Evolutionary conservation across 2,888 invertebrate species (phyloP).

Genomic region (Drosophila mercatorum): DNA sequence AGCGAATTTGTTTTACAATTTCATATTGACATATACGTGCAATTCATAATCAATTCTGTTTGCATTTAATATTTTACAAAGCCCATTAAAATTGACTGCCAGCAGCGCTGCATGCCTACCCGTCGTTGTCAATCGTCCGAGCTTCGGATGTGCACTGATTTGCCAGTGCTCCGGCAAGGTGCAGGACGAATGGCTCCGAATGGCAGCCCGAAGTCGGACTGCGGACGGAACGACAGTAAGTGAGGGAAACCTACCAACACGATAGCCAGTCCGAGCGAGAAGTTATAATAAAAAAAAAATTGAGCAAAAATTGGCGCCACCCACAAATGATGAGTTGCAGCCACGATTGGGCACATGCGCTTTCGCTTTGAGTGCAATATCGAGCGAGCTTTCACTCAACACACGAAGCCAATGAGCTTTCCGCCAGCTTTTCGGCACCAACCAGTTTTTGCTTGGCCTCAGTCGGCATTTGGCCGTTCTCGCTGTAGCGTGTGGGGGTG

Average conservation of each 20-base stretch:
- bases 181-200: slow-evolving; percentile 19
- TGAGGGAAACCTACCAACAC: slow-evolving; percentile 24
- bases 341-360: slow-evolving; percentile 53
- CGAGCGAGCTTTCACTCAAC: slow-evolving; percentile 40
- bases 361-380: slow-evolving; percentile 20
- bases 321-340: slow-evolving; percentile 59
- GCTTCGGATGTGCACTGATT: slow-evolving; percentile 33
- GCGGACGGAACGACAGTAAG: slow-evolving; percentile 5
- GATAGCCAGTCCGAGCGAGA: slow-evolving; percentile 42
- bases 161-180: slow-evolving; percentile 16
- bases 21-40: background rate
- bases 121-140: slow-evolving; percentile 6
- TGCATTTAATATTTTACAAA: background rate
- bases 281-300: slow-evolving; percentile 36
- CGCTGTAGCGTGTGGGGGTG: background rate
- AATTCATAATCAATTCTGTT: background rate
- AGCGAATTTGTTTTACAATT: background rate
- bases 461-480: slow-evolving; percentile 17
- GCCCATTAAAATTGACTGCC: background rate
- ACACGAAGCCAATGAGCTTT: slow-evolving; percentile 31
- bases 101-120: too few relatives aligned
- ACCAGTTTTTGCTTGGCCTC: slow-evolving; percentile 1
- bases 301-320: slow-evolving; percentile 67
- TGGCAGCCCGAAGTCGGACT: slow-evolving; percentile 18
- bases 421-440: slow-evolving; percentile 7